Conservation (phyloP, 1,140 invertebrate genomes). For the Hetaerina americana region DNA sequence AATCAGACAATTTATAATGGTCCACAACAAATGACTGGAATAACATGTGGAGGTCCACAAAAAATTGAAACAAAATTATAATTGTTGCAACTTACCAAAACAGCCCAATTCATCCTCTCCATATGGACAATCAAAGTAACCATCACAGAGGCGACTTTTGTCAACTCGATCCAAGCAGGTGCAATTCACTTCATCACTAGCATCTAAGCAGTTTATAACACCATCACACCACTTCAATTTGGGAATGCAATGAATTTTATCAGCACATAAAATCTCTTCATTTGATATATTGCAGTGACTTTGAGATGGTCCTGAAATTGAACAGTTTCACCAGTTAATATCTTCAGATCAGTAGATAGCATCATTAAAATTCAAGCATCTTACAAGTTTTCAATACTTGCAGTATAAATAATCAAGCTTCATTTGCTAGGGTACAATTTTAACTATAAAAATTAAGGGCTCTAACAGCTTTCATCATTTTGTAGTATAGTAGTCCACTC, state of each 20-base stretch:
- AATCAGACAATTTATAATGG: too few relatives aligned
- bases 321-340: background rate
- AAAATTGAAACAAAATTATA: too few relatives aligned
- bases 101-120: slow-evolving; percentile 68
- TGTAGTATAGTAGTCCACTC: too few relatives aligned
- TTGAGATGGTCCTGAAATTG: background rate
- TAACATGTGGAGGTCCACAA: too few relatives aligned
- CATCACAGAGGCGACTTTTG: slow-evolving; percentile 57
- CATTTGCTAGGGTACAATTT: too few relatives aligned
- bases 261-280: background rate
- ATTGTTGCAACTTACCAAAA: slow-evolving; percentile 34
- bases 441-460: too few relatives aligned
- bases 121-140: slow-evolving; percentile 58
- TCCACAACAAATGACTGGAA: too few relatives aligned
- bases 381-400: background rate
- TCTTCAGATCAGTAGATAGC: too few relatives aligned
- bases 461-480: too few relatives aligned
- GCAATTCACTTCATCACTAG: slow-evolving; percentile 65
- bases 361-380: background rate
- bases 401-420: too few relatives aligned
- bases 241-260: slow-evolving; percentile 41
- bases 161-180: slow-evolving; percentile 51
- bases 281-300: background rate
- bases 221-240: slow-evolving; percentile 54
- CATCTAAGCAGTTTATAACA: slow-evolving; percentile 60